Evolutionary conservation across 1,140 invertebrate species (phyloP).

Genomic region (Amyelois transitella): DNA sequence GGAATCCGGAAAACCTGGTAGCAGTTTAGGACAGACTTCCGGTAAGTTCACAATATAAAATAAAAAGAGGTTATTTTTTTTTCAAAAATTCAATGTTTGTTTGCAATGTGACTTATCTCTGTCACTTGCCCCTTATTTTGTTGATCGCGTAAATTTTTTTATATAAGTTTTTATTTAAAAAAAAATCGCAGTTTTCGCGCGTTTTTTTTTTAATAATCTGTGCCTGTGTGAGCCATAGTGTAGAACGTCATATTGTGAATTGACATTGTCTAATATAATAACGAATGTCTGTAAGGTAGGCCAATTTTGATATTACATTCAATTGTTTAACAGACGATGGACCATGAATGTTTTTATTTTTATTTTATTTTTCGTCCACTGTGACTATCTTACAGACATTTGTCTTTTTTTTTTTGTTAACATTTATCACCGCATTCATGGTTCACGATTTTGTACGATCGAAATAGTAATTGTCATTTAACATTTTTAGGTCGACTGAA

Average conservation of each 20-base stretch:
- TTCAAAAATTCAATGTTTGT: conserved; percentile 55
- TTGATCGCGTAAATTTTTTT: conserved; percentile 13
- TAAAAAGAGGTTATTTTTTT: conserved; percentile 17
- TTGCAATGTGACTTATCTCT: conserved; percentile 63
- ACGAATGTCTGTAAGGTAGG: conserved; percentile 74
- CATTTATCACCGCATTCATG: conserved; percentile 46
- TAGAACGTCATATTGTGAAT: conserved; percentile 63
- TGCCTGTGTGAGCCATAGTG: conserved; percentile 24
- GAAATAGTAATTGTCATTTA: conserved; percentile 10
- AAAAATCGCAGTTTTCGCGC: not conserved
- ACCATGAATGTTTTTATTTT: conserved; percentile 60
- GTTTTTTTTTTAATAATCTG: conserved; percentile 3
- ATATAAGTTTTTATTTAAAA: not conserved
- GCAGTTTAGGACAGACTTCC: conserved; percentile 56
- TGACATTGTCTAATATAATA: conserved; percentile 49
- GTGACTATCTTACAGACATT: conserved; percentile 69
- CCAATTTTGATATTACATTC: conserved; percentile 41
- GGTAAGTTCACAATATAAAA: conserved; percentile 37
- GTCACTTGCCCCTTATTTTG: conserved; percentile 45
- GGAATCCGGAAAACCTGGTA: conserved; percentile 52
- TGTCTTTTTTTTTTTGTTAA: conserved; percentile 30
- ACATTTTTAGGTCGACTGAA: conserved; percentile 38
- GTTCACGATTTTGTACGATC: conserved; percentile 37
- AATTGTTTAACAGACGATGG: conserved; percentile 40
- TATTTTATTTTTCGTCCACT: conserved; percentile 18